A percentile compares a stretch with the other conserved stretches of the same genome.
Evolutionary conservation across 2,113 vertebrate species (phyloP).

Genomic region (Pyrgilauda ruficollis): DNA sequence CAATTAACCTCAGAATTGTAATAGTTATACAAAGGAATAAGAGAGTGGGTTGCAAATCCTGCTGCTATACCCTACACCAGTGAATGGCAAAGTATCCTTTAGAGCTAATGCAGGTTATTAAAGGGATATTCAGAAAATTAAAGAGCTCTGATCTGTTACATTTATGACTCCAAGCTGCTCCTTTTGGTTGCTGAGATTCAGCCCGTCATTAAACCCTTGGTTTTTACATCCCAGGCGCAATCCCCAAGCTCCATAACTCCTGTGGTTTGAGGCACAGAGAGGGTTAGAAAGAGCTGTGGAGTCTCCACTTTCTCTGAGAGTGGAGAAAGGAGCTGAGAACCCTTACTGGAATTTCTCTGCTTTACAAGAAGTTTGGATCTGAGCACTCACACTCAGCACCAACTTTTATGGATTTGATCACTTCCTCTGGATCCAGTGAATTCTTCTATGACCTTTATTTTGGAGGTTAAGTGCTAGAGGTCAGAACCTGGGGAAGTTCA

Average conservation of each 20-base stretch:
- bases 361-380: background rate
- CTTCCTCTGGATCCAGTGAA: background rate
- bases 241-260: background rate
- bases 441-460: background rate
- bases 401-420: background rate
- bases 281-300: too few species aligned
- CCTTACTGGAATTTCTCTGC: background rate
- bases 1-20: background rate
- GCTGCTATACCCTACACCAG: background rate
- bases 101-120: background rate
- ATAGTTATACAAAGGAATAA: background rate
- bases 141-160: background rate
- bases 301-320: too few species aligned
- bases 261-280: background rate
- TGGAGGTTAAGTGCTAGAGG: background rate
- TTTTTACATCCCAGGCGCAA: background rate
- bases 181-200: background rate
- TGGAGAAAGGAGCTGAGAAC: background rate
- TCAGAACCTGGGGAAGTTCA: background rate
- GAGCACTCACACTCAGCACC: background rate
- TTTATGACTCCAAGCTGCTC: background rate
- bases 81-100: background rate
- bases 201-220: background rate
- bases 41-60: background rate
- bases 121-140: background rate